Percentiles rank a stretch among this genome's conserved stretches.
Evolutionary conservation across 2,113 vertebrate genomes (phyloP).

Genomic region (Phylloscopus whistleri): DNA sequence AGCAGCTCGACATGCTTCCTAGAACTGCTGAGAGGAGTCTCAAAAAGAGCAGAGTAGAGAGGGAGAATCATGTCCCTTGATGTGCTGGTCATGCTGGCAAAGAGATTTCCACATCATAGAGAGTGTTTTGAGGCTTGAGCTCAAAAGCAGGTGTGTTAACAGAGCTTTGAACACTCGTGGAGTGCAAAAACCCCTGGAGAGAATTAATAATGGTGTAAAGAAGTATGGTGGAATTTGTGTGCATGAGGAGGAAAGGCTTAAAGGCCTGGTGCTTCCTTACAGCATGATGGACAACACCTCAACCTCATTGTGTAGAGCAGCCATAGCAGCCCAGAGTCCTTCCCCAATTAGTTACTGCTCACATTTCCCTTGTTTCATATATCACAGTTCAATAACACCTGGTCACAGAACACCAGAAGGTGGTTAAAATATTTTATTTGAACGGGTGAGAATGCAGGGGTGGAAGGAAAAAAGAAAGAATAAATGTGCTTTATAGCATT

Average conservation of each 20-base stretch:
- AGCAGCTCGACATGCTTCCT: not conserved
- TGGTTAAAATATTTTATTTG: not conserved
- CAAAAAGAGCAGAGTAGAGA: not conserved
- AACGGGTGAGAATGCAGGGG: not conserved
- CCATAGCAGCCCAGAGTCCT: not conserved
- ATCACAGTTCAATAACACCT: not conserved
- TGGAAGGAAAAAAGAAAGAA: not conserved
- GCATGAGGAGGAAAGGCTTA: not conserved
- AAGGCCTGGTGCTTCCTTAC: not conserved
- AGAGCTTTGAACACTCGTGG: not conserved
- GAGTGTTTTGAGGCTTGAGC: not conserved
- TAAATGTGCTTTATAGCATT: not conserved
- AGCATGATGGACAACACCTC: not conserved
- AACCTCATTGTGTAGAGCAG: not conserved
- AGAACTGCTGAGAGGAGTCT: not conserved
- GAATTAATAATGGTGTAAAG: not conserved
- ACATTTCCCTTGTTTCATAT: not conserved
- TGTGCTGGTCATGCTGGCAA: accelerated
- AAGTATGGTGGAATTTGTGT: not conserved
- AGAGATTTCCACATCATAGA: not conserved
- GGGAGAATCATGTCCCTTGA: not conserved
- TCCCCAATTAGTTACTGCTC: not conserved
- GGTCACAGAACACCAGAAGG: not conserved
- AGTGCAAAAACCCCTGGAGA: not conserved
- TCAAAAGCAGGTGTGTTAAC: not conserved